Evolutionary conservation across 2,113 vertebrate species (phyloP).

Genomic region (Chlorocebus sabaeus): DNA sequence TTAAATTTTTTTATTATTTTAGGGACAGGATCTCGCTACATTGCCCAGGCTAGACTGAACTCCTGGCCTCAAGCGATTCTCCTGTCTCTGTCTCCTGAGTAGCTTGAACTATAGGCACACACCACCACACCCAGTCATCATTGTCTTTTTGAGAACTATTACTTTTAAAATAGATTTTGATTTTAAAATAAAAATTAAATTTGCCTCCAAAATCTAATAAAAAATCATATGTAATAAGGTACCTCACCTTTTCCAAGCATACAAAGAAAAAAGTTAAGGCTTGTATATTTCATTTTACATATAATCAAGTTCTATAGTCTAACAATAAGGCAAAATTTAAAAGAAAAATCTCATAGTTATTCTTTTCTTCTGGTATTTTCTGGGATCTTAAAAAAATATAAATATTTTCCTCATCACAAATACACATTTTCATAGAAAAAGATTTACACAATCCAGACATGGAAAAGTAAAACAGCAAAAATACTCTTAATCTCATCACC

Average conservation of each 20-base stretch:
- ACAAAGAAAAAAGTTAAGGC: not conserved
- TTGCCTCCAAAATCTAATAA: not conserved
- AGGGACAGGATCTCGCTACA: not conserved
- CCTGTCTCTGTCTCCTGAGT: not conserved
- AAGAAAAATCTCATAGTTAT: not conserved
- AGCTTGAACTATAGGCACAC: not conserved
- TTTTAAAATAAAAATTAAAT: constrained; percentile 25
- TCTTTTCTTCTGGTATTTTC: not conserved
- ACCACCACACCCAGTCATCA: not conserved
- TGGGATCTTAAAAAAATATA: not conserved
- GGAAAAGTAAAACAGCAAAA: not conserved
- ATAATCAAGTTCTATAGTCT: not conserved
- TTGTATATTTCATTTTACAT: constrained; percentile 25
- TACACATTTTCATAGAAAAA: not conserved
- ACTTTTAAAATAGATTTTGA: not conserved
- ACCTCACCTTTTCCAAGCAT: not conserved
- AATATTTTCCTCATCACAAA: not conserved
- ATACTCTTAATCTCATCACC: not conserved
- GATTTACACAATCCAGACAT: not conserved
- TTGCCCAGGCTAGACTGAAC: not conserved
- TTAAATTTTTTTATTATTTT: not conserved
- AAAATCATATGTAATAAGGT: not conserved
- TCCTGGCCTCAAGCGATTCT: not conserved
- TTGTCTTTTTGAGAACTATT: not conserved
- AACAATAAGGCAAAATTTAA: constrained; percentile 17